Base-by-base conservation (phyloP, 2,113 vertebrate genomes). In the Cryptotis parvus region DNA sequence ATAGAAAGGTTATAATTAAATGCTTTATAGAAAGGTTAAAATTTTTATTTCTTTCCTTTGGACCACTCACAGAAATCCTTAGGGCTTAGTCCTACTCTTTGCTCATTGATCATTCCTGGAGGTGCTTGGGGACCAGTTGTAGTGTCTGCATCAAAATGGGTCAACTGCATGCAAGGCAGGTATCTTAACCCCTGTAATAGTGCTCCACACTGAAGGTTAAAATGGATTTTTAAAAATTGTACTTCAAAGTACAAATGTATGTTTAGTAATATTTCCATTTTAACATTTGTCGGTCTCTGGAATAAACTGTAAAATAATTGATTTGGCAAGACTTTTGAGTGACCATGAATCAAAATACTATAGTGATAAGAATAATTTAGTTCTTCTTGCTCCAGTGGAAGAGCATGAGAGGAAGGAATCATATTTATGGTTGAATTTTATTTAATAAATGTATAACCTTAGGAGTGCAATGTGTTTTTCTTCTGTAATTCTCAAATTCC, bases 371-470 rank as follows among this genome's bases (percentile, higher is more conserved):
- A 89, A 61, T 72, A 69, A 70, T 45, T 37, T 3, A 43, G 20
- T 69, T 72, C 66, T 33, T 66, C n/a, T 73, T 89, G 26, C 22
- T 37, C 73, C 10, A 82, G 3, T 68, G 45, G 69, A 35, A 88
- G 1, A 61, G n/a, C 12, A 26, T 82, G 18, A 77, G n/a, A 58
- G 63, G 80, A 84, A 80, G 29, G 27, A 76, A 73, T 74, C 45
- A 20, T 14, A 65, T 74, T 84, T 84, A 84, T 80, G 45, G 22
- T 14, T 15, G 33, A 7, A 5, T 89, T 72, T 6, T 8, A 37
- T 52, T 89, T 78, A 82, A 79, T 24, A 89, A 87, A 35, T 39
- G 6, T 11, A n/a, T 85, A 49, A 87, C n/a, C 37, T 93, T 83
- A 27, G 45, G 4, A 63, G 7, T 65, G 35, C 20, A 74, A 49